Base-by-base conservation (phyloP, 2,797 vertebrate species). In the Rhinella marina region DNA sequence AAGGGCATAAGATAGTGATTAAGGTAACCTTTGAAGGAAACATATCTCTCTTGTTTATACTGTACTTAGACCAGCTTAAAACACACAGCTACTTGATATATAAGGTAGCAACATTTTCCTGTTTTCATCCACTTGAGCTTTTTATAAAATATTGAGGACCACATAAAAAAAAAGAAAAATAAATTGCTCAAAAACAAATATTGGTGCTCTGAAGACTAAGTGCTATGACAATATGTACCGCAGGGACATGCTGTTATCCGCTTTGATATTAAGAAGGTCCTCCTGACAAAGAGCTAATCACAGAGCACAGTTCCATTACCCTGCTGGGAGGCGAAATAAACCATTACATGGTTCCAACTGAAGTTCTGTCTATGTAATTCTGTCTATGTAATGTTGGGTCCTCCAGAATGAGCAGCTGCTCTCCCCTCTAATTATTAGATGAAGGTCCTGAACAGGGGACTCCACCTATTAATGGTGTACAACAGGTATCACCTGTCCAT, bases 1-100 rank as follows among this genome's bases (percentile, higher is more conserved):
- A 50, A 81, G n/a, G 16, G 48, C 66, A 62, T 75, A 21, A 85
- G 82, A 84, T 79, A 79, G 32, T 59, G 75, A 73, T 85, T 29
- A 81, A 64, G 10, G 75, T 52, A 61, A 68, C 61, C 13, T 83
- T 77, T 68, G 21, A 62, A 87, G 54, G 61, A 88, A 81, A 88
- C 25, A 73, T 12, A 56, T 85, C 75, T 78, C 25, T 3, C 23
- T 23, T 23, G 27, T 54, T 64, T 59, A 66, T 84, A 41, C 2
- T 66, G 62, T n/a, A 61, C 64, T 29, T 75, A 81, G 25, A 70
- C 25, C 25, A 56, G n/a, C 50, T 56, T 68, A 59, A 41, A 77
- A 77, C 32, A 77, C 59, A 82, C 70, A 87, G 59, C 80, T 87
- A 59, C 57, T 82, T 29, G 80, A 41, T 19, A 77, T 75, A 66